phyloP scores from a whole-genome alignment of 2,113 vertebrate species.

The Erinaceus europaeus region DNA sequence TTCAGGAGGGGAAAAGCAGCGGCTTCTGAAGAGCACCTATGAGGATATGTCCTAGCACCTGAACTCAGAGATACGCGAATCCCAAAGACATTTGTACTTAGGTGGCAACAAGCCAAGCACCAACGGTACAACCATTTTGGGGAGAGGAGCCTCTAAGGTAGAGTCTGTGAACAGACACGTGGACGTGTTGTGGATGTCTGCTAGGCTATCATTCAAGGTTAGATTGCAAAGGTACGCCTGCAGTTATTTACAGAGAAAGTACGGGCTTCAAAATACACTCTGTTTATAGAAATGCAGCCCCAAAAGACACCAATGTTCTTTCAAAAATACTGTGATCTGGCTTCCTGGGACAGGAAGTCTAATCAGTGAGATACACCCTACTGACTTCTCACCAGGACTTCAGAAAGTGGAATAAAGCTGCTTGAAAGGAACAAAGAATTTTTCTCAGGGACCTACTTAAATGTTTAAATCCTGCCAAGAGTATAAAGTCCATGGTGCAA shows the following conservation, averaged over 20 bases:
- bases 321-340: constrained; percentile 22
- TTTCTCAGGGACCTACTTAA: constrained; percentile 42
- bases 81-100: not conserved
- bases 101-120: not conserved
- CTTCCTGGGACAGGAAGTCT: constrained; percentile 62
- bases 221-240: not conserved
- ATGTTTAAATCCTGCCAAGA: constrained; percentile 37
- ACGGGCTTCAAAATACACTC: not conserved
- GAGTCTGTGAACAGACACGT: not conserved
- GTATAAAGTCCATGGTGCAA: constrained; percentile 32
- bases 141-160: not conserved
- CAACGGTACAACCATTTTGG: too few species aligned
- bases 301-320: too few species aligned
- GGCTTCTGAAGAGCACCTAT: not conserved
- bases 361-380: constrained; percentile 48
- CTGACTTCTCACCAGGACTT: constrained; percentile 38
- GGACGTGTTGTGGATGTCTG: not conserved
- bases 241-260: constrained; percentile 3
- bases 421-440: constrained; percentile 28
- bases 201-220: not conserved
- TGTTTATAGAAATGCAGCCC: not conserved
- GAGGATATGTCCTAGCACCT: not conserved
- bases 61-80: not conserved
- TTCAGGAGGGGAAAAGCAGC: not conserved
- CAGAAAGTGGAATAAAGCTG: constrained; percentile 30